Percentiles rank a stretch among this genome's conserved stretches.
phyloP scores from a whole-genome alignment of 2,888 invertebrate genomes.

The Neoitamus cyanurus region DNA sequence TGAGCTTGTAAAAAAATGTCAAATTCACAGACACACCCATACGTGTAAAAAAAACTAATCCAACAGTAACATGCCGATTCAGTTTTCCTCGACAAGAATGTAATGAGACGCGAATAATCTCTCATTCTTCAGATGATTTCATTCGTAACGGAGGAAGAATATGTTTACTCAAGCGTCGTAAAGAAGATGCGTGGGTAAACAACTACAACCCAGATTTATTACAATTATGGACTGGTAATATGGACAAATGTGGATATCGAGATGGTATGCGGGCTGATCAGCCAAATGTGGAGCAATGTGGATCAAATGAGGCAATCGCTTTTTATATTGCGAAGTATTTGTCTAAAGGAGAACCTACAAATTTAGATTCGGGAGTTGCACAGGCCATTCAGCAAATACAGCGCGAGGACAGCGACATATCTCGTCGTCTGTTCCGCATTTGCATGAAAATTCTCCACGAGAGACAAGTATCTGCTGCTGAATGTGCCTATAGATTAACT shows the following conservation, averaged over 20 bases:
- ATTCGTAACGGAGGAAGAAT: constrained; percentile 43
- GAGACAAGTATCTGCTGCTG: constrained; percentile 53
- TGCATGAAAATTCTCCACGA: constrained; percentile 58
- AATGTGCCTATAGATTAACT: constrained; percentile 57
- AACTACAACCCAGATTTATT: constrained; percentile 53
- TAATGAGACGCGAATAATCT: constrained; percentile 44
- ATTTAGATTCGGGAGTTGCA: constrained; percentile 29
- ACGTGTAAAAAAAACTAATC: constrained; percentile 51
- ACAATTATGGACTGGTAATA: constrained; percentile 55
- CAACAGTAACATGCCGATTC: constrained; percentile 50
- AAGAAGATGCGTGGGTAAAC: constrained; percentile 53
- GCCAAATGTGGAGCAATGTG: too few relatives aligned
- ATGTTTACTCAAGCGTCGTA: constrained; percentile 30
- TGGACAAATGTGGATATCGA: too few relatives aligned
- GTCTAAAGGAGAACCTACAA: constrained; percentile 46
- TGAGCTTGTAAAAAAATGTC: constrained; percentile 49
- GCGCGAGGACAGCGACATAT: constrained; percentile 54
- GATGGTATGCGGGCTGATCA: too few relatives aligned
- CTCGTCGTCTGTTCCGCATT: constrained; percentile 56
- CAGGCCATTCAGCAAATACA: constrained; percentile 54
- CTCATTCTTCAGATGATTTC: constrained; percentile 49
- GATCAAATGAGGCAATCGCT: constrained; percentile 56
- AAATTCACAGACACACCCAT: constrained; percentile 53
- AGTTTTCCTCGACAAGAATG: constrained; percentile 50
- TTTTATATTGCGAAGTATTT: constrained; percentile 52